These are phyloP conservation scores for Dolomedes plantarius DNA, from an alignment of 2,888 invertebrate genomes.

Conservation along the genomic window DNA sequence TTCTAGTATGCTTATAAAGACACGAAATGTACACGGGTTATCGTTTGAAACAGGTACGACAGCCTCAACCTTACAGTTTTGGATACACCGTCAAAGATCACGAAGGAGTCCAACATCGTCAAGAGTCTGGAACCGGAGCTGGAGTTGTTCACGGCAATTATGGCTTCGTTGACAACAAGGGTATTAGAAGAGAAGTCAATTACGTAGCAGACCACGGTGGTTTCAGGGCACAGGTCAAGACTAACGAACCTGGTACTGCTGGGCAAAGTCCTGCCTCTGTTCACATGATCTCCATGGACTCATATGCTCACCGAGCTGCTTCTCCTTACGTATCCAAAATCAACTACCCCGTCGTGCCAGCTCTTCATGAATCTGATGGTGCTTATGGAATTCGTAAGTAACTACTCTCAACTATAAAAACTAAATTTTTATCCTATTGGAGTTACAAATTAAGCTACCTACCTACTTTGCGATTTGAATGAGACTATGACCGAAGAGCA, in stretches of 20 bases:
- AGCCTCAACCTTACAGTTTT: constrained; percentile 43
- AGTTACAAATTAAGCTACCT: no score
- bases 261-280: constrained; percentile 46
- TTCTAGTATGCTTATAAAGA: no score
- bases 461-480: no score
- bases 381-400: no score
- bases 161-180: constrained; percentile 35
- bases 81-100: constrained; percentile 39
- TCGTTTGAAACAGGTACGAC: not conserved
- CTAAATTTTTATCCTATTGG: no score
- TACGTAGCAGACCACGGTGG: constrained; percentile 47
- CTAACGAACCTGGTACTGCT: constrained; percentile 52
- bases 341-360: not conserved
- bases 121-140: constrained; percentile 30
- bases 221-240: constrained; percentile 39
- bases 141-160: constrained; percentile 35
- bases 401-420: no score
- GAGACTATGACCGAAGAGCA: no score
- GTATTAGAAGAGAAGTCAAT: constrained; percentile 26
- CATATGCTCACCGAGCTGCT: constrained; percentile 7
- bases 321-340: constrained; percentile 1
- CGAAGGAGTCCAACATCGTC: constrained; percentile 24
- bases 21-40: no score
- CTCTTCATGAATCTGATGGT: no score
- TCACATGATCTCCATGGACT: no score